Conservation (phyloP, 2,888 invertebrate genomes). For the Sesia bembeciformis region DNA sequence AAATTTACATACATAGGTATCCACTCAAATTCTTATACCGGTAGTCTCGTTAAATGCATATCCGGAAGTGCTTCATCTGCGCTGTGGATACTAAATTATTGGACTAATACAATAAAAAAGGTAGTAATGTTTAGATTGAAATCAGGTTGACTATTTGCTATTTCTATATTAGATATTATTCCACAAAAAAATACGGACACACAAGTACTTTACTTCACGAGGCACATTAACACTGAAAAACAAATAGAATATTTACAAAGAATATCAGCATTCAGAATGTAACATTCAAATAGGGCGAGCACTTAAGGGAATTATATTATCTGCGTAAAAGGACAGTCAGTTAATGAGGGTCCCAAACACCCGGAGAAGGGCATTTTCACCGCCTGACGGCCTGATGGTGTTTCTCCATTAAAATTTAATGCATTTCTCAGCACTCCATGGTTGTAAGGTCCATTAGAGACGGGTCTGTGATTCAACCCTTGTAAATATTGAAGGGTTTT, state of each 20-base stretch:
- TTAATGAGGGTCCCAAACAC: constrained; percentile 37
- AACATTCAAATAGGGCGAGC: constrained; percentile 1
- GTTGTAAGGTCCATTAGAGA: neutral
- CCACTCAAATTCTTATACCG: too few species aligned
- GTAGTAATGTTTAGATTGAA: too few species aligned
- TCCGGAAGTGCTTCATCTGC: too few species aligned
- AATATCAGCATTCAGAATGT: neutral
- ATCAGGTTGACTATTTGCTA: too few species aligned
- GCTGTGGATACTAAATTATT: too few species aligned
- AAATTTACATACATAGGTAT: too few species aligned
- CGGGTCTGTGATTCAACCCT: constrained; percentile 7
- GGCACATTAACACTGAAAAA: too few species aligned
- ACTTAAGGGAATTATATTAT: constrained; percentile 25
- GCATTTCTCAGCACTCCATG: constrained; percentile 13
- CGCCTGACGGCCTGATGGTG: constrained; percentile 30
- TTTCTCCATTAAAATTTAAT: constrained; percentile 46
- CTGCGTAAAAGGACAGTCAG: constrained; percentile 24
- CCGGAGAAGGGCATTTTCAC: constrained; percentile 31
- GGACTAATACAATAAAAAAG: too few species aligned
- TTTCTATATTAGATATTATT: too few species aligned
- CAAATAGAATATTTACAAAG: neutral
- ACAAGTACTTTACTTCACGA: too few species aligned
- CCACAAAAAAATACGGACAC: too few species aligned
- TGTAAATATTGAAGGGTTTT: constrained; percentile 11
- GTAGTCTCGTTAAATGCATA: too few species aligned